Base-by-base conservation (phyloP, 2,797 vertebrate species). In the Xiphorhynchus erythropygius region DNA sequence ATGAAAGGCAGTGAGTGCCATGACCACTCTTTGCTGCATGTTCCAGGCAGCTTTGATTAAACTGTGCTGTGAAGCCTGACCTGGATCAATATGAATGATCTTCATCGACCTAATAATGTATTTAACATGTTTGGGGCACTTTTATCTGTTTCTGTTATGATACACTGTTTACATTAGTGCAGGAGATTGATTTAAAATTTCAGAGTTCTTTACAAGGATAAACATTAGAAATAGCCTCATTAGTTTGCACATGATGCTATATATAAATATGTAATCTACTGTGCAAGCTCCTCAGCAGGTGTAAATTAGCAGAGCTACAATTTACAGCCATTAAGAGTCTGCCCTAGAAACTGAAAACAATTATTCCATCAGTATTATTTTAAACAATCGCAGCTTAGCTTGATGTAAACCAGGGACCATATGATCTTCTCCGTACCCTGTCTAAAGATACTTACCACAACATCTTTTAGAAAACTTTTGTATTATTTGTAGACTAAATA, bases 21-120 rank as follows among this genome's bases (percentile, higher is more conserved):
- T 24, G 88, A 90, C 70, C 80, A 96, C 87, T 96, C 88, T 93
- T 93, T 78, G 78, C 77, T 96, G 75, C 73, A 67, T 95, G 60
- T 98, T 96, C 93, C 95, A 97, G 95, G 97, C 83, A 95, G 97
- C 94, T 97, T 88, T 97, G 96, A 97, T 97, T 97, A 96, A 97
- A 95, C 85, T 86, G 57, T 97, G 94, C 95, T 96, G 93, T 96
- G 97, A 97, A 98, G 97, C 94, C 93, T 97, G 96, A 96, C 91
- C 77, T 92, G 85, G 95, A 99, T 98, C 97, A 97, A 98, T 98
- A 98, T 95, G 95, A 97, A 96, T 97, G 96, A 98, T 93, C 96
- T 96, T 93, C 97, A 97, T 98, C 52, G 95, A 98, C 98, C 96
- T 98, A 97, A 98, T 97, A 97, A 97, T 97, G 96, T 97, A 96